Percentiles rank a stretch among this genome's conserved stretches.
phyloP scores from a whole-genome alignment of 2,797 vertebrate species.

The Furcifer pardalis region DNA sequence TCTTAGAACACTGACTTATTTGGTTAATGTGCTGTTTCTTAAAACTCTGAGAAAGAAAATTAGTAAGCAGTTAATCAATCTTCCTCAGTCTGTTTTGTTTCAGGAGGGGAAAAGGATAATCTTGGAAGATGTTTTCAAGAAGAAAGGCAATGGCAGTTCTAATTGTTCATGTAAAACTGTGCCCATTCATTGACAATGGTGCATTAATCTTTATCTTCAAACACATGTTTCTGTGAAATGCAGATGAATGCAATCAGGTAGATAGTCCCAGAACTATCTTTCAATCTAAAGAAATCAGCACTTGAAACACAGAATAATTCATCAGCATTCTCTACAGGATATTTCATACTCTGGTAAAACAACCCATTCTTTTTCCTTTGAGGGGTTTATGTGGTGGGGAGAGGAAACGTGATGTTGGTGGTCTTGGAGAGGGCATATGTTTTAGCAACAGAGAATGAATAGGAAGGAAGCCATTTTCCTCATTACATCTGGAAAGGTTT shows the following conservation, averaged over 20 bases:
- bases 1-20: conserved; percentile 30
- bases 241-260: conserved; percentile 33
- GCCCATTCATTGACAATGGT: conserved; percentile 47
- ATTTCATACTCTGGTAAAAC: not conserved
- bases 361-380: not conserved
- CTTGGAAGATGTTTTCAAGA: conserved; percentile 53
- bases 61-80: conserved; percentile 32
- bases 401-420: not conserved
- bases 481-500: not conserved
- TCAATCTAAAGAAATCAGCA: conserved; percentile 27
- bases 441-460: not conserved
- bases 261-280: conserved; percentile 29
- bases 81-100: conserved; percentile 48
- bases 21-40: conserved; percentile 24
- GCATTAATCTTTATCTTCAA: conserved; percentile 66
- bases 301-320: conserved; percentile 22
- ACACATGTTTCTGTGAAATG: conserved; percentile 60
- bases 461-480: not conserved
- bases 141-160: conserved; percentile 54
- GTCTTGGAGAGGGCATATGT: not conserved
- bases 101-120: conserved; percentile 54
- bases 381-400: not conserved
- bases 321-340: not conserved
- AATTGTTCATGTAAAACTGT: conserved; percentile 56
- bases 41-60: conserved; percentile 30